Evolutionary conservation across 2,888 invertebrate species (phyloP).

Genomic region (Habroteleia sp.): DNA sequence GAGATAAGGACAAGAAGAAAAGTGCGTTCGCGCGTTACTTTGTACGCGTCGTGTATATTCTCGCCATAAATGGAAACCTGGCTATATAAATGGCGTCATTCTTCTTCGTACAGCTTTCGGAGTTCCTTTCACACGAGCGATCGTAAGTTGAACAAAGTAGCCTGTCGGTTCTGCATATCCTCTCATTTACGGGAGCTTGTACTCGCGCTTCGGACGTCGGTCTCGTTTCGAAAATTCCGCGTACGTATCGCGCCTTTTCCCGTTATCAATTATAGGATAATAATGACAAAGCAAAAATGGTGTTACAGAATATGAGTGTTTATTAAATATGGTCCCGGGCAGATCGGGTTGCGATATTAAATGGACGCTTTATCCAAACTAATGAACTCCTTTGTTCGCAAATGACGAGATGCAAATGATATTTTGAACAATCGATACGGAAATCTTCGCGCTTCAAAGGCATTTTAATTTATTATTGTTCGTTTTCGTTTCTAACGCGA

Average conservation of each 20-base stretch:
- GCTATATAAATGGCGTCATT: slow-evolving; percentile 58
- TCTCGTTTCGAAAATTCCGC: slow-evolving; percentile 15
- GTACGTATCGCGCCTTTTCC: slow-evolving; percentile 1
- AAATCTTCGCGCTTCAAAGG: slow-evolving; percentile 15
- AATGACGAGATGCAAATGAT: slow-evolving; percentile 29
- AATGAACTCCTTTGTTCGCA: slow-evolving; percentile 43
- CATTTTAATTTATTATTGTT: slow-evolving; percentile 9
- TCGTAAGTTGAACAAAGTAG: slow-evolving; percentile 60
- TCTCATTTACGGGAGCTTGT: slow-evolving; percentile 35
- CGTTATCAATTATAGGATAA: slow-evolving; percentile 27
- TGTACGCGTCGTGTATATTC: slow-evolving; percentile 31
- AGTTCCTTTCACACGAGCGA: slow-evolving; percentile 70
- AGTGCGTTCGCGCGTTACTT: slow-evolving; percentile 36
- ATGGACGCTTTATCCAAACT: slow-evolving; percentile 24
- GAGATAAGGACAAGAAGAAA: slow-evolving; percentile 39
- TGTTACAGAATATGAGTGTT: slow-evolving; percentile 14
- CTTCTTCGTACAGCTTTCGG: slow-evolving; percentile 53
- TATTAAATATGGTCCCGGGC: slow-evolving; percentile 27
- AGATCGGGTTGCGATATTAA: slow-evolving; percentile 32
- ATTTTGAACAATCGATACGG: slow-evolving; percentile 20
- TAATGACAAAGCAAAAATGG: slow-evolving; percentile 16
- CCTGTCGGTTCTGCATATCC: slow-evolving; percentile 41
- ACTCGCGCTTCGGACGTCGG: not conserved
- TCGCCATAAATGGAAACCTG: slow-evolving; percentile 55
- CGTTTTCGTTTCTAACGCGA: not conserved